Evolutionary conservation across 2,113 vertebrate genomes (phyloP).

Genomic region (Mohoua ochrocephala): DNA sequence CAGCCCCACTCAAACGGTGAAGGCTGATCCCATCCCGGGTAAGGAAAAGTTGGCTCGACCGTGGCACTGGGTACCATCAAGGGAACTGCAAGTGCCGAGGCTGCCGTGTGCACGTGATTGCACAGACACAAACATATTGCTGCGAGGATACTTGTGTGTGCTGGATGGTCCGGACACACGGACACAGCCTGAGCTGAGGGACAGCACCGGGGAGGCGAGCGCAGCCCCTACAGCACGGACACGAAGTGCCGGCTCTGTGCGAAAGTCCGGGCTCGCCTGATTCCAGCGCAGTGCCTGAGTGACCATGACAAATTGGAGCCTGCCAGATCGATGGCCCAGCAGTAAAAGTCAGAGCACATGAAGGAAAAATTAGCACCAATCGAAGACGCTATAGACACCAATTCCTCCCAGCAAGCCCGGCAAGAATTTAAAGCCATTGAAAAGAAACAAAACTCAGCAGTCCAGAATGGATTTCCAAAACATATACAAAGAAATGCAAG

Average conservation of each 20-base stretch:
- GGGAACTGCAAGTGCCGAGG: accelerated
- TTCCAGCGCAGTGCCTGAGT: constrained; percentile 40
- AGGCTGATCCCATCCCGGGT: background rate
- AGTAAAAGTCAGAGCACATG: constrained; percentile 69
- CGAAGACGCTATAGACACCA: constrained; percentile 69
- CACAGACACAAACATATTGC: accelerated
- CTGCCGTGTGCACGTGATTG: accelerated
- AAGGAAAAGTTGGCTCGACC: background rate
- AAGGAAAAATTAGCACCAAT: constrained; percentile 73
- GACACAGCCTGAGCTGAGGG: background rate
- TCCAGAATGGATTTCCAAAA: constrained; percentile 66
- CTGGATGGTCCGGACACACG: accelerated
- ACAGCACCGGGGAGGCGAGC: accelerated
- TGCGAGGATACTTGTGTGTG: too few species aligned
- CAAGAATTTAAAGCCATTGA: constrained; percentile 69
- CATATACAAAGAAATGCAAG: constrained; percentile 65
- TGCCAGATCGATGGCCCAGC: constrained; percentile 58
- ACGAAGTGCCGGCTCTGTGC: accelerated
- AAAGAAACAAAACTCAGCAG: constrained; percentile 71
- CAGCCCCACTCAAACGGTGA: accelerated
- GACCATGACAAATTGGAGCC: constrained; percentile 62
- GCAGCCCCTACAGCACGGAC: background rate
- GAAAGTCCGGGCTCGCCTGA: background rate
- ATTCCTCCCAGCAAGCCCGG: constrained; percentile 64
- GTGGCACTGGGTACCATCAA: accelerated